phyloP scores from a whole-genome alignment of 2,113 vertebrate species.

The Indicator maculatus region DNA sequence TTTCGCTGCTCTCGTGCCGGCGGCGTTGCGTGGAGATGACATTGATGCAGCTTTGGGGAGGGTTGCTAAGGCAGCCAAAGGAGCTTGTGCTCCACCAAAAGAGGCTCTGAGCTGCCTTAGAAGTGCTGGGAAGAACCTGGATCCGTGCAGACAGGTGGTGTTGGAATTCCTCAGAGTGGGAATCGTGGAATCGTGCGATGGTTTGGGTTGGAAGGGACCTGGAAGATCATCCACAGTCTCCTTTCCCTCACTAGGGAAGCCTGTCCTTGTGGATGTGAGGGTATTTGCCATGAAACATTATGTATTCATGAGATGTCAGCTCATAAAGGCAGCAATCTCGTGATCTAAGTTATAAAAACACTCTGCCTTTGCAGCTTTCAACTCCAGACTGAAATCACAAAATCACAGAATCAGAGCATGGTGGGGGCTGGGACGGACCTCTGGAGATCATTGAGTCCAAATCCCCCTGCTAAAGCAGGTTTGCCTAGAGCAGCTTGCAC shows the following conservation, averaged over 20 bases:
- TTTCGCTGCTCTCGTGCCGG: neutral
- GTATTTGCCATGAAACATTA: neutral
- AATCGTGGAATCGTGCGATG: too few relatives aligned
- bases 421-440: too few relatives aligned
- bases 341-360: neutral
- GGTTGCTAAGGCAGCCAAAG: neutral
- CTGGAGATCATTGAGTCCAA: too few relatives aligned
- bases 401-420: too few relatives aligned
- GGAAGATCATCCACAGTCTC: neutral
- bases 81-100: neutral
- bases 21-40: neutral
- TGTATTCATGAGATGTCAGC: neutral
- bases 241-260: neutral
- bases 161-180: neutral
- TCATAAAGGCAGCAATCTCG: neutral
- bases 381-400: neutral
- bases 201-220: too few relatives aligned
- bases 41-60: neutral
- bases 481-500: too few relatives aligned
- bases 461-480: too few relatives aligned
- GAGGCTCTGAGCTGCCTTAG: neutral
- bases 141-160: neutral
- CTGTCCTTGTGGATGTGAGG: neutral
- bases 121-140: fast-evolving
- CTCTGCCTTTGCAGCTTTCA: neutral